These are phyloP conservation scores for Corvus cornix DNA, from an alignment of 2,113 vertebrate species.

Conservation along the genomic window DNA sequence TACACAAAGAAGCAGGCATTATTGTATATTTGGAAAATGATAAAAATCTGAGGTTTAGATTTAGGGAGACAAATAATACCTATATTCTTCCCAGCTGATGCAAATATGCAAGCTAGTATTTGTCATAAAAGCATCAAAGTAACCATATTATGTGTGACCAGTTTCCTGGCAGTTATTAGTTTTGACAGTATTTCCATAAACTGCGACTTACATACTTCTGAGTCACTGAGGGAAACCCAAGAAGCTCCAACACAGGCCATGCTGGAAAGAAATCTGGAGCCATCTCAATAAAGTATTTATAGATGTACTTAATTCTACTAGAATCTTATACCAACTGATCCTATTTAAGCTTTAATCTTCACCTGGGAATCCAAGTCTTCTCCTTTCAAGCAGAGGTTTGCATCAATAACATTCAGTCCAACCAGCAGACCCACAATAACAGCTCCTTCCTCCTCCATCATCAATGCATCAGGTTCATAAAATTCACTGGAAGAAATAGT, in stretches of 20 bases:
- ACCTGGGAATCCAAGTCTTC: slow-evolving; percentile 98
- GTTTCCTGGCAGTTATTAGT: neutral
- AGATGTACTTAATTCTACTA: neutral
- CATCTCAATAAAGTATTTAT: neutral
- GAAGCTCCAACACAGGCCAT: neutral
- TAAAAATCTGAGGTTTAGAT: neutral
- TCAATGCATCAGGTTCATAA: slow-evolving; percentile 89
- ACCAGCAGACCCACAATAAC: slow-evolving; percentile 94
- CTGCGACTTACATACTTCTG: neutral
- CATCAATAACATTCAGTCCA: slow-evolving; percentile 96
- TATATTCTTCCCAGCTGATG: neutral
- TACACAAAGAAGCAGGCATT: neutral
- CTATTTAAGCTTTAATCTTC: slow-evolving; percentile 13
- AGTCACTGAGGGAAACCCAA: neutral
- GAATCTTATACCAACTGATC: neutral
- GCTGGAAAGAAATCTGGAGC: neutral
- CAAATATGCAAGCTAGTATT: neutral
- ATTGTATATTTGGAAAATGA: neutral
- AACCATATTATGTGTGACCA: neutral
- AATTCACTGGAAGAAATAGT: slow-evolving; percentile 83
- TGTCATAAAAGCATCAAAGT: neutral
- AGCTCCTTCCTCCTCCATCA: slow-evolving; percentile 95
- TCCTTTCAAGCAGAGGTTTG: slow-evolving; percentile 97
- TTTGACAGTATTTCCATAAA: neutral
- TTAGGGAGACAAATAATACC: neutral